These are phyloP conservation scores for Octonoba sinensis DNA, from an alignment of 2,888 invertebrate species.

Conservation along the genomic window DNA sequence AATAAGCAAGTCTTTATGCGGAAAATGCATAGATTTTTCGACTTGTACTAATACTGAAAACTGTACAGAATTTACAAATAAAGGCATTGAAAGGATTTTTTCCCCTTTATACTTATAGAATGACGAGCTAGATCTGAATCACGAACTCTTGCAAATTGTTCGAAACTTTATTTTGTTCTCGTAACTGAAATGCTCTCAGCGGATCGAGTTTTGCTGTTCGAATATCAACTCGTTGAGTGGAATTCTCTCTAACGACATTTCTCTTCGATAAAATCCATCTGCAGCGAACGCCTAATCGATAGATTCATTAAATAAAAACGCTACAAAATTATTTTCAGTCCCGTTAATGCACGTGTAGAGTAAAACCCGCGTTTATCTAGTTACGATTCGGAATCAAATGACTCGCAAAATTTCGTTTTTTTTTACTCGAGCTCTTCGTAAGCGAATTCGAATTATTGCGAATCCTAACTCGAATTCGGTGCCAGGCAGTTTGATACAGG, in stretches of 20 bases:
- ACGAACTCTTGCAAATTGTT: too few species aligned
- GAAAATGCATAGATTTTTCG: too few species aligned
- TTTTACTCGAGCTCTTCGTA: neutral
- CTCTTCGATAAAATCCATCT: neutral
- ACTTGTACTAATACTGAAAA: too few species aligned
- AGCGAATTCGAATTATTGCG: slow-evolving; percentile 2
- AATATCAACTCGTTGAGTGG: neutral
- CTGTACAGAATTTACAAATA: too few species aligned
- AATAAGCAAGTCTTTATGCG: too few species aligned
- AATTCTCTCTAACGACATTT: neutral
- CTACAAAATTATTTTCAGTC: slow-evolving; percentile 9
- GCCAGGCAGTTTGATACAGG: too few species aligned
- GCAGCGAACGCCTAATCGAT: neutral
- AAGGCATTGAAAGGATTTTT: too few species aligned
- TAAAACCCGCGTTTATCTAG: slow-evolving; percentile 16
- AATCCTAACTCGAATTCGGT: neutral
- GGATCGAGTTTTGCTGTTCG: too few species aligned
- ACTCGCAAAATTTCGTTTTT: neutral
- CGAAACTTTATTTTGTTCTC: too few species aligned
- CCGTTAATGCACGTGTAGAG: slow-evolving; percentile 4
- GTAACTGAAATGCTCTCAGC: too few species aligned
- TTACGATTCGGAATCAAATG: slow-evolving; percentile 14
- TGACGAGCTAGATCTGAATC: too few species aligned
- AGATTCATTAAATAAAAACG: slow-evolving; percentile 3
- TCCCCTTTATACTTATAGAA: too few species aligned